These are phyloP conservation scores for Muscicapa striata DNA, from an alignment of 2,797 vertebrate species.

Conservation along the genomic window DNA sequence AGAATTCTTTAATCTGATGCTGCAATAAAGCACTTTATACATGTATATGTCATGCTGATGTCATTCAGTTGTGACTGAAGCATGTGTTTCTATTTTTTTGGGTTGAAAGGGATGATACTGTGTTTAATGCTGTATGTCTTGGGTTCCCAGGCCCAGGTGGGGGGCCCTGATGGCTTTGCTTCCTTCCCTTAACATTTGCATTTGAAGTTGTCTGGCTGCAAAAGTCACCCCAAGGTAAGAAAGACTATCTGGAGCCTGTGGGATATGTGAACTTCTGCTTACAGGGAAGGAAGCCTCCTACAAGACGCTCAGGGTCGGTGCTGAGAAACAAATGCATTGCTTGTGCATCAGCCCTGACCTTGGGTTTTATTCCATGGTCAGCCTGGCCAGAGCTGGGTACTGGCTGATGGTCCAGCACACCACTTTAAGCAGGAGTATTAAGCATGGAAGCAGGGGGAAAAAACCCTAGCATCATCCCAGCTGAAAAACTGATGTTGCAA, in stretches of 20 bases:
- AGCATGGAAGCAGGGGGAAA: neutral
- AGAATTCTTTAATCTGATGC: conserved; percentile 54
- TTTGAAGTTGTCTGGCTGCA: neutral
- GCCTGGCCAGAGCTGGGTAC: neutral
- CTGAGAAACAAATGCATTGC: neutral
- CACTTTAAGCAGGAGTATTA: neutral
- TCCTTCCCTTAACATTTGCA: neutral
- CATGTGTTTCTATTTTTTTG: neutral
- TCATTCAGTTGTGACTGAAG: neutral
- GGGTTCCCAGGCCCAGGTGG: neutral
- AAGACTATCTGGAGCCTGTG: neutral
- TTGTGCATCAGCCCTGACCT: neutral
- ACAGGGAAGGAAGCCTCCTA: neutral
- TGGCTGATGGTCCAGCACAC: neutral
- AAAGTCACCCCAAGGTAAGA: neutral
- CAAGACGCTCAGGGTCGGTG: neutral
- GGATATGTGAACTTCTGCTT: neutral
- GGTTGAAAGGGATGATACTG: neutral
- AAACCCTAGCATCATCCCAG: neutral
- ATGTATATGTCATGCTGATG: neutral
- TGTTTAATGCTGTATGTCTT: neutral
- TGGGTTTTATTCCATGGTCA: neutral
- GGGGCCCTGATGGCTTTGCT: neutral
- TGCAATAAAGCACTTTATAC: conserved; percentile 79
- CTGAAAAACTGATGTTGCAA: neutral